phyloP scores from a whole-genome alignment of 1,140 invertebrate genomes.

The Philaenus spumarius region DNA sequence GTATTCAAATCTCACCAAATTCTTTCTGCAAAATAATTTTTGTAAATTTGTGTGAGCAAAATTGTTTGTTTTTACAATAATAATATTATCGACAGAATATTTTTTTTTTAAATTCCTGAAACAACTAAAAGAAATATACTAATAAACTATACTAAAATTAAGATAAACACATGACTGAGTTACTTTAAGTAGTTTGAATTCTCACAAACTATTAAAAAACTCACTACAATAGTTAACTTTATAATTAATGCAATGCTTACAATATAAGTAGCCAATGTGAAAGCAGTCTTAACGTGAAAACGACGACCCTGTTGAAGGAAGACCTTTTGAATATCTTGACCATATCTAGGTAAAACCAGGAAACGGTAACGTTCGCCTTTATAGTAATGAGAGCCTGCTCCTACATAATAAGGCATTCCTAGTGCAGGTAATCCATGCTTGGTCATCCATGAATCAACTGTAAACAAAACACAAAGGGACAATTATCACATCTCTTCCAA shows the following conservation, averaged over 20 bases:
- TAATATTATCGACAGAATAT: too few species aligned
- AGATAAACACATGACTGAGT: background rate
- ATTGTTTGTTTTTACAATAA: background rate
- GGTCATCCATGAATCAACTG: constrained; percentile 70
- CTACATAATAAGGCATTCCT: constrained; percentile 82
- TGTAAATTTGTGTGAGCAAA: too few species aligned
- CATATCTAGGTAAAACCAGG: constrained; percentile 84
- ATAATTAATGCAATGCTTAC: constrained; percentile 42
- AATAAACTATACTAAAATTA: background rate
- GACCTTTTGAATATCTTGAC: constrained; percentile 81
- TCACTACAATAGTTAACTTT: background rate
- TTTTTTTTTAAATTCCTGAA: too few species aligned
- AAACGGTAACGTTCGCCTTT: constrained; percentile 74
- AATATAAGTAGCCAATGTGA: constrained; percentile 75
- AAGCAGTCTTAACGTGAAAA: constrained; percentile 69
- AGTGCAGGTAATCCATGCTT: constrained; percentile 59
- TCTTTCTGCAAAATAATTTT: background rate
- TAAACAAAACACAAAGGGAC: constrained; percentile 37
- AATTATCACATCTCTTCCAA: too few species aligned
- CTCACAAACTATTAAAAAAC: background rate
- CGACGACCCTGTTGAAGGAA: constrained; percentile 54
- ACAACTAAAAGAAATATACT: too few species aligned
- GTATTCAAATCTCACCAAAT: background rate
- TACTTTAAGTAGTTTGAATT: background rate
- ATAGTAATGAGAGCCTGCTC: constrained; percentile 69